Percentiles rank a stretch among this genome's conserved stretches.
Evolutionary conservation across 2,113 vertebrate genomes (phyloP).

Genomic region (Propithecus coquereli): DNA sequence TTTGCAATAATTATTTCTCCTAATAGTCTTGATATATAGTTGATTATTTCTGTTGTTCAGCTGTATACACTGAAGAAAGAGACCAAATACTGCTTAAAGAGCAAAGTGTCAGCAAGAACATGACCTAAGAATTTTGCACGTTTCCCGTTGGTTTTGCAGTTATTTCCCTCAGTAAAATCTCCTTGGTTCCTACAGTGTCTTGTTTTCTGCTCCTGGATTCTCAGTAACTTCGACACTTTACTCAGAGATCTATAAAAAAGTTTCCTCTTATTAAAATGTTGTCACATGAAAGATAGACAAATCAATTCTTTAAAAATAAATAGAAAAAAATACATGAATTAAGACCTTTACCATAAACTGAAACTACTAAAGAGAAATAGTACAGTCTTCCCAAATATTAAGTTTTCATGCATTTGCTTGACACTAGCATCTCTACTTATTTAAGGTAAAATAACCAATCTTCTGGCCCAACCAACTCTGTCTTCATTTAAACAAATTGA

Average conservation of each 20-base stretch:
- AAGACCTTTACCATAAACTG: neutral
- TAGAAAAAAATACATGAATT: neutral
- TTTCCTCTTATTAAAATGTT: neutral
- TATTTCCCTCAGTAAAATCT: neutral
- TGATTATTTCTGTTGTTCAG: neutral
- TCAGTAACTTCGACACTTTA: neutral
- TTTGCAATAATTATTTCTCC: neutral
- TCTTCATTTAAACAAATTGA: neutral
- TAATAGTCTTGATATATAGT: neutral
- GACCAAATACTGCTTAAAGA: neutral
- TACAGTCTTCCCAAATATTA: neutral
- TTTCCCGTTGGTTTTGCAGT: neutral
- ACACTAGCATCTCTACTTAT: neutral
- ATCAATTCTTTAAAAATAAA: neutral
- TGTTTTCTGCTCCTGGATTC: neutral
- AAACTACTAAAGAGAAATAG: neutral
- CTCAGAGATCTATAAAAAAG: neutral
- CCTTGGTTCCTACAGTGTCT: neutral
- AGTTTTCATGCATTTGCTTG: neutral
- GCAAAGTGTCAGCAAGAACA: neutral
- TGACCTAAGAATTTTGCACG: neutral
- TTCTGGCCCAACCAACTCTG: neutral
- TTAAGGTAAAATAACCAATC: neutral
- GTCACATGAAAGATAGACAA: neutral
- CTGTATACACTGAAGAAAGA: neutral